Conservation (phyloP, 2,888 invertebrate species). For the Drosophila anomalipes region DNA sequence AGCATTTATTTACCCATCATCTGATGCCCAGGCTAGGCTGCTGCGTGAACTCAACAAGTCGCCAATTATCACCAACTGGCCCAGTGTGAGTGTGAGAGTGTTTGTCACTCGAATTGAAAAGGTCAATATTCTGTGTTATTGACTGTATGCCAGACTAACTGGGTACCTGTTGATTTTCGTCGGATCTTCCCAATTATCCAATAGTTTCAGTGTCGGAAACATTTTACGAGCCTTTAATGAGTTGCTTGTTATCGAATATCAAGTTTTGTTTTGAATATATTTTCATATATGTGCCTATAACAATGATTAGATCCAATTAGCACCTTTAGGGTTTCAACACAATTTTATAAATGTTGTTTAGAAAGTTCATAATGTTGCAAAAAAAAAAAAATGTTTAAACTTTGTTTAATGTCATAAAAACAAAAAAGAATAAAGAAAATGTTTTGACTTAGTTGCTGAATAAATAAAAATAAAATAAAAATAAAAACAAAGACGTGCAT, state of each 20-base stretch:
- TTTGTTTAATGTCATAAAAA: background rate
- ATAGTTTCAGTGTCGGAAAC: constrained; percentile 25
- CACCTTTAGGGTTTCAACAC: background rate
- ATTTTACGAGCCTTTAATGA: constrained; percentile 50
- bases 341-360: background rate
- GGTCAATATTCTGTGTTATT: constrained; percentile 62
- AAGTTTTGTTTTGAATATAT: constrained; percentile 9
- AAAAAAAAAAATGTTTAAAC: background rate
- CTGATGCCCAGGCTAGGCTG: constrained; percentile 6
- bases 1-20: constrained; percentile 55
- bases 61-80: constrained; percentile 58
- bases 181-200: constrained; percentile 12
- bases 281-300: background rate
- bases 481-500: too few species aligned
- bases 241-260: constrained; percentile 18
- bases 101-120: constrained; percentile 60
- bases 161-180: constrained; percentile 18
- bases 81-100: constrained; percentile 52
- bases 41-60: constrained; percentile 47
- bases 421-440: background rate
- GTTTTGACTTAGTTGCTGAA: too few species aligned
- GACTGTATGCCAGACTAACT: background rate
- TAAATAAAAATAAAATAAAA: too few species aligned
- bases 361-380: background rate
- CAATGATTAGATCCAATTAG: constrained; percentile 4